Conservation (phyloP, 2,888 invertebrate species). For the Polymixis lichenea region DNA sequence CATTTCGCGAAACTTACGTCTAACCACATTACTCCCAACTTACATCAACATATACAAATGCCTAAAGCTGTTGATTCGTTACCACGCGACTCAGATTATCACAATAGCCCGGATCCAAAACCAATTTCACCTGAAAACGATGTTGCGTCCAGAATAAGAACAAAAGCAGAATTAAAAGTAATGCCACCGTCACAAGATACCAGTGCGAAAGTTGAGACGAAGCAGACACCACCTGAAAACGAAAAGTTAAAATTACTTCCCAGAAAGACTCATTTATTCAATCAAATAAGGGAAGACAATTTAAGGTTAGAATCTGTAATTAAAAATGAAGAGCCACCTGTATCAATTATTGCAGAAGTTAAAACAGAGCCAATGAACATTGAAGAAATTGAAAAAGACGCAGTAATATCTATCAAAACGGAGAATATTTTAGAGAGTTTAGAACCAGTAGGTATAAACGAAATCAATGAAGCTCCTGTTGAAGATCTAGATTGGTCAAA, state of each 20-base stretch:
- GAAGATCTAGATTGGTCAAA: slow-evolving; percentile 91
- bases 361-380: slow-evolving; percentile 93
- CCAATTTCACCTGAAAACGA: slow-evolving; percentile 86
- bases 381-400: slow-evolving; percentile 91
- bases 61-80: slow-evolving; percentile 93
- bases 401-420: slow-evolving; percentile 84
- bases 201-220: slow-evolving; percentile 73
- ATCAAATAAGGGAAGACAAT: slow-evolving; percentile 87
- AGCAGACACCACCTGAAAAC: slow-evolving; percentile 68
- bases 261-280: slow-evolving; percentile 83
- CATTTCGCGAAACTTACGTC: slow-evolving; percentile 66
- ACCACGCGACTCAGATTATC: slow-evolving; percentile 87
- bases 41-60: slow-evolving; percentile 91
- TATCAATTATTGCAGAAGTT: slow-evolving; percentile 89
- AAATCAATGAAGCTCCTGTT: slow-evolving; percentile 60
- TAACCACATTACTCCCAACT: slow-evolving; percentile 70
- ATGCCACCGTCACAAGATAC: slow-evolving; percentile 86
- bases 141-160: slow-evolving; percentile 94
- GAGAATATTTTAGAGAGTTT: slow-evolving; percentile 77
- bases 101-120: slow-evolving; percentile 79
- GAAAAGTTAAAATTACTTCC: slow-evolving; percentile 80
- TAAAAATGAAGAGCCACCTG: slow-evolving; percentile 91
- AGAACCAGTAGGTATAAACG: slow-evolving; percentile 66
- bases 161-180: slow-evolving; percentile 95
- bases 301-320: slow-evolving; percentile 90